Evolutionary conservation across 2,797 vertebrate species (phyloP).

Genomic region (Hemitrygon akajei): DNA sequence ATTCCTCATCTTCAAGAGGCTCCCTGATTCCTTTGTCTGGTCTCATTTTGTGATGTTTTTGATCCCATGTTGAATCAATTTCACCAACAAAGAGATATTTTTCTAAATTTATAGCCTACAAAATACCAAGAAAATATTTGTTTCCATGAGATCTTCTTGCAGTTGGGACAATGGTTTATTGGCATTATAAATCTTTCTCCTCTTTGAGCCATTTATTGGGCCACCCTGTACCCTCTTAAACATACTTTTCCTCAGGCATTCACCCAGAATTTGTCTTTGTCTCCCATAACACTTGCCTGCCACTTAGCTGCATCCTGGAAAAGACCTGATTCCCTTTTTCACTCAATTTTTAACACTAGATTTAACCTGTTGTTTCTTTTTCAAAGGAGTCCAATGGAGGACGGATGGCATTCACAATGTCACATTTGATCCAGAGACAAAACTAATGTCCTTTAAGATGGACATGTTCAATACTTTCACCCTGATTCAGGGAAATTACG

Average conservation of each 20-base stretch:
- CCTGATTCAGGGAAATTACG: constrained; percentile 69
- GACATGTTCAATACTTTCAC: constrained; percentile 62
- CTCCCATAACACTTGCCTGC: not conserved
- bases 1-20: not conserved
- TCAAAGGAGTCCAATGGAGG: constrained; percentile 68
- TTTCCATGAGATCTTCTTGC: not conserved
- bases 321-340: not conserved
- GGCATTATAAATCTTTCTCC: not conserved
- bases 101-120: not conserved
- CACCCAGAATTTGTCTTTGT: not conserved
- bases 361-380: constrained; percentile 7
- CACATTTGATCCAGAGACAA: constrained; percentile 48
- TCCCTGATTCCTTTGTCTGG: not conserved
- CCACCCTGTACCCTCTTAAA: not conserved
- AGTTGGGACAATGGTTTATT: not conserved
- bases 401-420: constrained; percentile 63
- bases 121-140: not conserved
- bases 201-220: not conserved
- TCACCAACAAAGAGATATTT: not conserved
- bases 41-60: not conserved
- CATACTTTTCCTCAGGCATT: not conserved
- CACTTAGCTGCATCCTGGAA: not conserved
- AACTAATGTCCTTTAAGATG: constrained; percentile 65
- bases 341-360: not conserved
- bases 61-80: no score